Percentiles rank a stretch among this genome's conserved stretches.
Evolutionary conservation across 2,797 vertebrate species (phyloP).

Genomic region (Helarctos malayanus): DNA sequence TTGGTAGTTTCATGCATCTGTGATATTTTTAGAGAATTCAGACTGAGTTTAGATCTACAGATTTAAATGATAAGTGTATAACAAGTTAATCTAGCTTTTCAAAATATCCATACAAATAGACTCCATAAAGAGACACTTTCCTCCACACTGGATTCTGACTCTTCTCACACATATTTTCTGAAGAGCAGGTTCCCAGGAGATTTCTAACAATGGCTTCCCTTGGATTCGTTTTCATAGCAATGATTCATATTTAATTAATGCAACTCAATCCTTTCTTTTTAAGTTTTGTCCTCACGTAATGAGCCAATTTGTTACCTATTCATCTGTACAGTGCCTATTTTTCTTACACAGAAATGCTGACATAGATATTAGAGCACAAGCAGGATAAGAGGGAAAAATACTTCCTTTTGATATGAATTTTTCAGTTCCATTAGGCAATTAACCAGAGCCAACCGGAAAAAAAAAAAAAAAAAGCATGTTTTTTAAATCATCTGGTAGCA

Average conservation of each 20-base stretch:
- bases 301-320: background rate
- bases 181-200: background rate
- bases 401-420: background rate
- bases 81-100: conserved; percentile 17
- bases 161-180: background rate
- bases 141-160: background rate
- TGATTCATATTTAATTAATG: conserved; percentile 8
- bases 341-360: conserved; percentile 6
- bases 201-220: background rate
- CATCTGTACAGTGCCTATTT: background rate
- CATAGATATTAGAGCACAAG: background rate
- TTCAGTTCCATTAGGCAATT: background rate
- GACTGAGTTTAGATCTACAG: conserved; percentile 26
- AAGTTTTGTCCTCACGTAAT: background rate
- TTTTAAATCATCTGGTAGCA: background rate
- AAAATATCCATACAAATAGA: background rate
- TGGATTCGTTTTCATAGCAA: background rate
- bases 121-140: background rate
- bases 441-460: background rate
- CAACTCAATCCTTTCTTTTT: background rate
- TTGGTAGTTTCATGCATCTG: background rate
- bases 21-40: background rate
- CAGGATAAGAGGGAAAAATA: background rate
- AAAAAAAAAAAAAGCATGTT: background rate
- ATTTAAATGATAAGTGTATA: background rate